Percentiles rank a stretch among this genome's conserved stretches.
These are phyloP conservation scores for Chiloscyllium punctatum DNA, from an alignment of 2,797 vertebrate species.

Conservation along the genomic window DNA sequence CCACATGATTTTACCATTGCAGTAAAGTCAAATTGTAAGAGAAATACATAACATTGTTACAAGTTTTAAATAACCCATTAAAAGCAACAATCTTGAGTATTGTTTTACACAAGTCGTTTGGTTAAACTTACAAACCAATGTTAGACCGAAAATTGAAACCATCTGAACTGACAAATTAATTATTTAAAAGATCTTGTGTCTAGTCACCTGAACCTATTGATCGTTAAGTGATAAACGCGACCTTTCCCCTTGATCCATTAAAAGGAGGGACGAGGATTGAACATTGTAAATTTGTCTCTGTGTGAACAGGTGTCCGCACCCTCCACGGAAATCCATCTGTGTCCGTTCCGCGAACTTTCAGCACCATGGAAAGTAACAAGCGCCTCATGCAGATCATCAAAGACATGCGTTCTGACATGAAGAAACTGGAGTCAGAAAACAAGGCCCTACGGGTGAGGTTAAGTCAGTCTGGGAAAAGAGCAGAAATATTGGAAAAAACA, in stretches of 20 bases:
- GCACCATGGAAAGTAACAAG: conserved; percentile 67
- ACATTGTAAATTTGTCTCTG: conserved; percentile 41
- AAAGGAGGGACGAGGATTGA: background rate
- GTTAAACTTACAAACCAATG: conserved; percentile 49
- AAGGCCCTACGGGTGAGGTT: conserved; percentile 60
- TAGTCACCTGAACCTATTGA: conserved; percentile 56
- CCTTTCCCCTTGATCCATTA: conserved; percentile 53
- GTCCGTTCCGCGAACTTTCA: conserved; percentile 37
- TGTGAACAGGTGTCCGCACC: conserved; percentile 39
- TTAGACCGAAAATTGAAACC: conserved; percentile 60
- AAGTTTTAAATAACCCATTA: conserved; percentile 45
- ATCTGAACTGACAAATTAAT: conserved; percentile 60
- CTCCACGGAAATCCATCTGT: conserved; percentile 36
- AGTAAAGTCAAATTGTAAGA: background rate
- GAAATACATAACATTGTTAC: background rate
- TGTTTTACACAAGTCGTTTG: background rate
- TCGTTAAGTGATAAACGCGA: conserved; percentile 67
- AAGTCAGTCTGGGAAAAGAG: conserved; percentile 41
- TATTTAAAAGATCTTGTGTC: conserved; percentile 53
- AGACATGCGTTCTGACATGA: conserved; percentile 78
- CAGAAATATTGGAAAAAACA: background rate
- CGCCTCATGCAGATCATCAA: conserved; percentile 69
- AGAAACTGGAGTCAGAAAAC: conserved; percentile 77
- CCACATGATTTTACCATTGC: background rate
- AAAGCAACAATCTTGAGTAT: conserved; percentile 43